Evolutionary conservation across 2,888 invertebrate genomes (phyloP).

Genomic region (Pollenia angustigena): DNA sequence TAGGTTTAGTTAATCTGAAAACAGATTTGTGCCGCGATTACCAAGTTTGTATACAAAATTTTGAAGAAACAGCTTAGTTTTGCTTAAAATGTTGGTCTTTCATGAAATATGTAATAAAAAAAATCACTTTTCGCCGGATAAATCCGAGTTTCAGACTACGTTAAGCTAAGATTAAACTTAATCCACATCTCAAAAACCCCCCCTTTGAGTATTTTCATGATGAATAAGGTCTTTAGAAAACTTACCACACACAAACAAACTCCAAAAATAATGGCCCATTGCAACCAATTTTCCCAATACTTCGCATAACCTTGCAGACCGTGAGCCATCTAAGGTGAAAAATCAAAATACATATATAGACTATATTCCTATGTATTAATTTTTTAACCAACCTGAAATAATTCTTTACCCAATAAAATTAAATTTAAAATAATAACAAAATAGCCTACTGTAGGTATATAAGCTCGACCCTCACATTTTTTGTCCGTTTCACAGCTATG

Average conservation of each 20-base stretch:
- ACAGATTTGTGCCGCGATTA: too few species aligned
- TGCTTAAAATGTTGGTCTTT: too few species aligned
- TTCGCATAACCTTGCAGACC: conserved; percentile 89
- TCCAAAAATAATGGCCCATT: conserved; percentile 90
- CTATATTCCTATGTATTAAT: neutral
- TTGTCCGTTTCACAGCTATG: conserved; percentile 79
- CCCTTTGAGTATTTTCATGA: too few species aligned
- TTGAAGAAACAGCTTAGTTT: too few species aligned
- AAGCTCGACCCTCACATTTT: conserved; percentile 78
- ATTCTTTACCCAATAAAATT: conserved; percentile 89
- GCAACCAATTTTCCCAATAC: conserved; percentile 94
- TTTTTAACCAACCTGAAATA: conserved; percentile 83
- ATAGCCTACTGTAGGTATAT: conserved; percentile 85
- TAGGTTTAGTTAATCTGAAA: too few species aligned
- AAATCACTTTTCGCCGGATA: too few species aligned
- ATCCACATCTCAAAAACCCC: too few species aligned
- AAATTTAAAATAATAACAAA: conserved; percentile 87
- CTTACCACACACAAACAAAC: conserved; percentile 89
- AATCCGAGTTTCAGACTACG: too few species aligned
- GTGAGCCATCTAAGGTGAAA: conserved; percentile 86
- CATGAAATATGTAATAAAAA: too few species aligned
- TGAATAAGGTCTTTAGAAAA: neutral
- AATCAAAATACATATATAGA: neutral
- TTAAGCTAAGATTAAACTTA: too few species aligned
- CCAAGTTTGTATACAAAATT: too few species aligned